phyloP scores from a whole-genome alignment of 2,797 vertebrate genomes.

The Lacerta agilis region DNA sequence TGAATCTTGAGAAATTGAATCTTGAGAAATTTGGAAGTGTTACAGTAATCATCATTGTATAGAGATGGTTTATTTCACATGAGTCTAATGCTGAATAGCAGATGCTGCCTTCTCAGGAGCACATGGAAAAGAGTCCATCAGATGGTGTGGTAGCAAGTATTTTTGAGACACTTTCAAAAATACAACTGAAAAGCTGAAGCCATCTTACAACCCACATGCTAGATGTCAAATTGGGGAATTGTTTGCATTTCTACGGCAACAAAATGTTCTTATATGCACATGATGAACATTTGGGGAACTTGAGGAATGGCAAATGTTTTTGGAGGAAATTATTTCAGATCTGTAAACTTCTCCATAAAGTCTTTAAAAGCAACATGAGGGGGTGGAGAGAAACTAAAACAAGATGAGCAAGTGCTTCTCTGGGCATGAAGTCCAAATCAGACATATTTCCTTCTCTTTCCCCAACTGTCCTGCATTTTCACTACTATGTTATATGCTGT shows the following conservation, averaged over 20 bases:
- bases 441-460: not conserved
- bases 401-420: not conserved
- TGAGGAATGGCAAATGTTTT: conserved; percentile 24
- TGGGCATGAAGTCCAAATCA: not conserved
- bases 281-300: conserved; percentile 41
- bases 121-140: conserved; percentile 58
- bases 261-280: conserved; percentile 41
- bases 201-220: conserved; percentile 56
- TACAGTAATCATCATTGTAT: conserved; percentile 38
- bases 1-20: conserved; percentile 21
- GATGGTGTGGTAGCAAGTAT: conserved; percentile 52
- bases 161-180: conserved; percentile 65
- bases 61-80: conserved; percentile 48
- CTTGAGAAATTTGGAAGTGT: conserved; percentile 15
- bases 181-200: conserved; percentile 45
- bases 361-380: conserved; percentile 38
- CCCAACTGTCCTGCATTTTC: not conserved
- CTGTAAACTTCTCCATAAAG: not conserved
- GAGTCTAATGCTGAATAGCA: conserved; percentile 45
- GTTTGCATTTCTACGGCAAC: conserved; percentile 45
- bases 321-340: conserved; percentile 5
- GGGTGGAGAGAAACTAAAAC: not conserved
- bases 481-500: not conserved
- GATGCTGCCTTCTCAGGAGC: conserved; percentile 49
- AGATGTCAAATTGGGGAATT: conserved; percentile 36